Evolutionary conservation across 92 coral and sea anemone species (phyloP).

Genomic region (Epizoanthus ramosus): DNA sequence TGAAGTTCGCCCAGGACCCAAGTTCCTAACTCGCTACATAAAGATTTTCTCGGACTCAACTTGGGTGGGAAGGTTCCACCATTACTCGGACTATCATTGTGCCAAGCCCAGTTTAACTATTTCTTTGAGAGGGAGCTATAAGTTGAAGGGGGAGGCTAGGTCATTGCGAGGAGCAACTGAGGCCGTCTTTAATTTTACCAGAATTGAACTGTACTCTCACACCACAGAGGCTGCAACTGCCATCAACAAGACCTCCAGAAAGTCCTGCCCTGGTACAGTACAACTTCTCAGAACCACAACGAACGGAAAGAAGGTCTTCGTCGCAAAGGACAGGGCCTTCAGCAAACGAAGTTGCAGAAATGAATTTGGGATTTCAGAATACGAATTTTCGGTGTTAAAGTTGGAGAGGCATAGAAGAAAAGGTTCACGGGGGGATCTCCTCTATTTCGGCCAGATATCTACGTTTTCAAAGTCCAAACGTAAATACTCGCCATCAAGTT

Average conservation of each 20-base stretch:
- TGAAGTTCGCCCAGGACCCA: conserved; percentile 90
- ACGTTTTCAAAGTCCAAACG: conserved; percentile 55
- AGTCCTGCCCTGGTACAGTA: conserved; percentile 69
- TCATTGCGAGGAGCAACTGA: conserved; percentile 56
- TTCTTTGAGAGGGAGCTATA: conserved; percentile 60
- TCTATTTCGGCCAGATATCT: conserved; percentile 77
- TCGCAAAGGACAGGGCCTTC: conserved; percentile 61
- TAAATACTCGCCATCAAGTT: conserved; percentile 56
- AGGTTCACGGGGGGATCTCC: conserved; percentile 47
- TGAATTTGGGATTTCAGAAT: conserved; percentile 75
- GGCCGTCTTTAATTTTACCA: conserved; percentile 70
- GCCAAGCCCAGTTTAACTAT: conserved; percentile 72
- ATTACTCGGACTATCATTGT: conserved; percentile 75
- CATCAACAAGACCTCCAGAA: conserved; percentile 46
- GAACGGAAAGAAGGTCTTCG: conserved; percentile 34
- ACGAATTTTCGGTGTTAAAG: conserved; percentile 70
- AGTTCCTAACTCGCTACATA: conserved; percentile 73
- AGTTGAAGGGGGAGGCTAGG: conserved; percentile 30
- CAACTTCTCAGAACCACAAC: conserved; percentile 43
- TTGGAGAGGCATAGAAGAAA: conserved; percentile 57
- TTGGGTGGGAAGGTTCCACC: conserved; percentile 74
- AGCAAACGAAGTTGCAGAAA: conserved; percentile 69
- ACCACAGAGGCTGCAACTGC: conserved; percentile 40
- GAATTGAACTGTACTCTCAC: conserved; percentile 63
- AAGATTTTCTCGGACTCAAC: conserved; percentile 63